Percentiles rank a stretch among this genome's conserved stretches.
Conservation (phyloP, 2,888 invertebrate species). For the Pammene aurita region DNA sequence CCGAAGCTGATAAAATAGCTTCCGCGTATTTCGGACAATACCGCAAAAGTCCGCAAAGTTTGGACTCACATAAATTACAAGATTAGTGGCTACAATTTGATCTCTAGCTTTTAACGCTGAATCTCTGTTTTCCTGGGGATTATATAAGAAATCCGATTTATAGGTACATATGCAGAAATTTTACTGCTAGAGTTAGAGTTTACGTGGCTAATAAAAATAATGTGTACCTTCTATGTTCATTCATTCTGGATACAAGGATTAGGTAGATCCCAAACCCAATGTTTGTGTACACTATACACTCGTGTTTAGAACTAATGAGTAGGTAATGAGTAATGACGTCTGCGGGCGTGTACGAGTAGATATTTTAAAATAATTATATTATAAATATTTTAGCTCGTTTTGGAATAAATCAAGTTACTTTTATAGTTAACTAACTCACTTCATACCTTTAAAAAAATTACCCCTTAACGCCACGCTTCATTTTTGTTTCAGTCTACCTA, state of each 20-base stretch:
- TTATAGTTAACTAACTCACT: no score
- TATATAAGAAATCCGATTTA: not conserved
- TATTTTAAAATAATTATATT: no score
- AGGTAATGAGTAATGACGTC: no score
- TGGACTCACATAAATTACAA: constrained; percentile 26
- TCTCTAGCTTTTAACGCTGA: not conserved
- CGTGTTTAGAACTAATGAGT: no score
- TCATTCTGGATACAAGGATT: not conserved
- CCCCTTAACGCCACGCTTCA: no score
- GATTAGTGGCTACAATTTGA: constrained; percentile 19
- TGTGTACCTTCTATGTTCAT: not conserved
- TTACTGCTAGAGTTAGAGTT: not conserved
- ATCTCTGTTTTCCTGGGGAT: not conserved
- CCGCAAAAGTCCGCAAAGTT: constrained; percentile 19
- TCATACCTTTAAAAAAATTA: no score
- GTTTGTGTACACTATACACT: not conserved
- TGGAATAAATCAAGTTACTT: no score
- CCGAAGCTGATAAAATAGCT: constrained; percentile 28
- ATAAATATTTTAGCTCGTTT: no score
- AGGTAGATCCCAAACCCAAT: not conserved
- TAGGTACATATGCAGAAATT: not conserved
- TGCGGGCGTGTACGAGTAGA: no score
- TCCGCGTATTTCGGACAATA: constrained; percentile 16
- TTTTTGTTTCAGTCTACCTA: no score
- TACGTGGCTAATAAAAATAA: not conserved